These are phyloP conservation scores for Parnassius apollo DNA, from an alignment of 2,888 invertebrate species.

Conservation along the genomic window DNA sequence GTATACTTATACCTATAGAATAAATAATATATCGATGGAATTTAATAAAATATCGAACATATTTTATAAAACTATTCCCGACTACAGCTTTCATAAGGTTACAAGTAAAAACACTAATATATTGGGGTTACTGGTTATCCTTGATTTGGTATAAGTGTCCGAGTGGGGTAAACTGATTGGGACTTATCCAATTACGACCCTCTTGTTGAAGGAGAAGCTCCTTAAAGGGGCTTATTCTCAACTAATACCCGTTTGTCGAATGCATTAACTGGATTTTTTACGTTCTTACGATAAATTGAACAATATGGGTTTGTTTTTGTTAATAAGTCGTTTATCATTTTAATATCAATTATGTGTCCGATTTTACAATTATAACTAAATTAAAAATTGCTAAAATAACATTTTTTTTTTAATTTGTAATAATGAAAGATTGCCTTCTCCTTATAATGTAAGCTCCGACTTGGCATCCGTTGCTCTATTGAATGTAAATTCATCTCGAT, in stretches of 20 bases:
- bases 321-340: no score
- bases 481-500: slow-evolving; percentile 25
- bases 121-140: slow-evolving; percentile 62
- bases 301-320: no score
- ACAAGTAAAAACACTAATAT: slow-evolving; percentile 49
- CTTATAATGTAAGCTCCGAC: slow-evolving; percentile 14
- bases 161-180: slow-evolving; percentile 78
- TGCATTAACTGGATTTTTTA: no score
- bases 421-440: slow-evolving; percentile 16
- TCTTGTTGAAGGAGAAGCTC: slow-evolving; percentile 37
- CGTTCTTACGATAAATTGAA: no score
- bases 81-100: not conserved
- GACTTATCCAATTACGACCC: slow-evolving; percentile 76
- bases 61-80: no score
- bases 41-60: no score
- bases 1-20: no score
- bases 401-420: slow-evolving; percentile 1
- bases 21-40: no score
- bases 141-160: slow-evolving; percentile 70
- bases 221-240: slow-evolving; percentile 43
- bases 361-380: no score
- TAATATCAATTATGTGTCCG: no score
- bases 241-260: slow-evolving; percentile 3
- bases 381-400: not conserved
- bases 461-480: slow-evolving; percentile 18